Base-by-base conservation (phyloP, 1,140 invertebrate genomes). In the Cydia pomonella region DNA sequence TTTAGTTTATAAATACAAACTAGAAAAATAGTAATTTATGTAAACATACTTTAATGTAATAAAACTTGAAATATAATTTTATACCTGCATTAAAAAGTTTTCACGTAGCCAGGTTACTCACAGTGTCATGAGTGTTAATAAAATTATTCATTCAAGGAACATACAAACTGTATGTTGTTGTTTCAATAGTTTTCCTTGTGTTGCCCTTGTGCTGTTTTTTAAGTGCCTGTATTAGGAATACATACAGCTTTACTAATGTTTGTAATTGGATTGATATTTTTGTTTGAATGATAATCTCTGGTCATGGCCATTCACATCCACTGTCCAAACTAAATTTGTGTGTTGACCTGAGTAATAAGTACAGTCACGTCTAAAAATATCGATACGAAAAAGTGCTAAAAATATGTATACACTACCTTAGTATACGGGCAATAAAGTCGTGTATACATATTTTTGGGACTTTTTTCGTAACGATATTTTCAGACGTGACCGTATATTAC, bases 181-280 rank as follows among this genome's bases (percentile, higher is more conserved):
- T 23, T 59, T 10, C 18, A 59, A 59, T 4, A 53, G 21, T 59
- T 59, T 59, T 59, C 53, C 53, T 59, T 7, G 5, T 53, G 5
- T 53, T 18, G n/a, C 6, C 50, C 50, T 53, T 53, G 50, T 18
- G 5, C 50, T 53, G 50, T 18, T 10, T 59, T 7, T 59, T 18
- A 59, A 21, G 6, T 23, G 53, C 5, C 12, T 21, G 53, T 12
- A 9, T 53, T n/a, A 59, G 53, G 21, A 59, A 53, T 53, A 59
- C 53, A 53, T 53, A 59, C 53, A 23, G 21, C 18, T 23, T 59
- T 9, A 50, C 21, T 59, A 23, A 21, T 23, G 18, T 23, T 23
- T 7, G 9, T 59, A 59, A 59, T 59, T 59, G 53, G 53, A 59
- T 59, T 59, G 21, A 59, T 59, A 21, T 59, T n/a, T 59, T 59